Evolutionary conservation across 2,113 vertebrate species (phyloP).

Genomic region (Periophthalmodon schlosseri): DNA sequence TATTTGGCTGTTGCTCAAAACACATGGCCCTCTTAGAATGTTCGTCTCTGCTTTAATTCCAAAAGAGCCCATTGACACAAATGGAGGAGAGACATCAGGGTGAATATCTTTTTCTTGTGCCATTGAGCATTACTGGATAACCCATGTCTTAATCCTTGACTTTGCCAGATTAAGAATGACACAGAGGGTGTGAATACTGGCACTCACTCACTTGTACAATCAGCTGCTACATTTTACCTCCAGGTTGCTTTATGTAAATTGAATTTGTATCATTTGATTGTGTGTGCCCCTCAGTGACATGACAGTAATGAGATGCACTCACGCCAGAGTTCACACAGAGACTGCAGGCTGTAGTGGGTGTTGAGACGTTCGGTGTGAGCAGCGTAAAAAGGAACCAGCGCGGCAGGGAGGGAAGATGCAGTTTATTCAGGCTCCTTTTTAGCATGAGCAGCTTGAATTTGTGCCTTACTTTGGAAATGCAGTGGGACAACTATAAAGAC

Average conservation of each 20-base stretch:
- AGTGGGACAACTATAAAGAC: neutral
- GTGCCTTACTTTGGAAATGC: neutral
- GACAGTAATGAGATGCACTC: slow-evolving; percentile 52
- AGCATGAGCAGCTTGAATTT: slow-evolving; percentile 6
- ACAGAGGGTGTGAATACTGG: slow-evolving; percentile 34
- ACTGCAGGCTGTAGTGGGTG: slow-evolving; percentile 44
- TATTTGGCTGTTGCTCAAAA: neutral
- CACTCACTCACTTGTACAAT: slow-evolving; percentile 40
- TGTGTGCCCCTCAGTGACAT: slow-evolving; percentile 38
- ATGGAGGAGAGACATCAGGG: slow-evolving; percentile 1
- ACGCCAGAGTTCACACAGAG: slow-evolving; percentile 44
- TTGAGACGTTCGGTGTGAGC: slow-evolving; percentile 14
- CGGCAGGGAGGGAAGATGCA: slow-evolving; percentile 9
- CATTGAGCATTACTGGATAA: slow-evolving; percentile 36
- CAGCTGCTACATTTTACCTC: slow-evolving; percentile 42
- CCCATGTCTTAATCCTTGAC: slow-evolving; percentile 27
- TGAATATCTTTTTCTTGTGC: slow-evolving; percentile 21
- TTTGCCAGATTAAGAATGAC: slow-evolving; percentile 39
- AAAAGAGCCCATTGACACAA: neutral
- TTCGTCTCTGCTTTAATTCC: slow-evolving; percentile 48
- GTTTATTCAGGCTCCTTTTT: slow-evolving; percentile 13
- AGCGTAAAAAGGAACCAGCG: slow-evolving; percentile 17
- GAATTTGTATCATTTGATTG: slow-evolving; percentile 51
- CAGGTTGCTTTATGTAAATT: slow-evolving; percentile 57
- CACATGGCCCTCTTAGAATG: slow-evolving; percentile 54